Evolutionary conservation across 2,888 invertebrate genomes (phyloP), one percentile per base, ranked within the genome.

Genomic region (Oithona nana): DNA sequence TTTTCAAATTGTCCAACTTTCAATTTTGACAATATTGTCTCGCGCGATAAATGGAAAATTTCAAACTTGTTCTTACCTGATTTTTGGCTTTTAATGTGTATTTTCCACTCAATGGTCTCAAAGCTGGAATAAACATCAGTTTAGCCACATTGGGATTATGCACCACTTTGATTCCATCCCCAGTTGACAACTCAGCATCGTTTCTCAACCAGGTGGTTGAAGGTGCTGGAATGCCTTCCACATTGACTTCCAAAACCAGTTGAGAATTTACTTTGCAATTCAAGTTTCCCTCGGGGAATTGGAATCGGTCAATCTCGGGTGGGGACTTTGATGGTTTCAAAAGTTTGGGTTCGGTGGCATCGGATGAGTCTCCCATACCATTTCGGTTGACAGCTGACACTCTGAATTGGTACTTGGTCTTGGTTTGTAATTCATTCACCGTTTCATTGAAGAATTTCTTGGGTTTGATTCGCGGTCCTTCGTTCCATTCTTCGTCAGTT

Each of bases 381-480:
- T 93, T 93, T 75, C 90, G 89, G 75, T 98, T 98, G 16, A 94
- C 76, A 26, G 97, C 97, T 22, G 20, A 28, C 20, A 93, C 81
- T 39, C 92, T 78, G 80, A 94, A 95, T 73, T 94, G 92, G 73
- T 95, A 95, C 70, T 92, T 90, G 73, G 88, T 89, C 24, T 92
- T 92, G 74, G 92, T 89, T 70, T 89, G 88, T 69, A 95, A 75
- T 73, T 86, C 86, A 0, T 84, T 84, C 0, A 97, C 92, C 6
- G 86, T 83, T 29, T 89, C 94, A 69, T 84, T 83, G 71, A 29
- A 56, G 28, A 86, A 88, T 63, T 82, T 76, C 65, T 87, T 86
- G 61, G 90, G 92, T 66, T 83, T 80, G 56, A 88, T 81, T 74
- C 90, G 89, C 0, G 81, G 83, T 22, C 85, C 88, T 76, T 89